phyloP scores from a whole-genome alignment of 2,113 vertebrate species.

The Urocolius indicus region DNA sequence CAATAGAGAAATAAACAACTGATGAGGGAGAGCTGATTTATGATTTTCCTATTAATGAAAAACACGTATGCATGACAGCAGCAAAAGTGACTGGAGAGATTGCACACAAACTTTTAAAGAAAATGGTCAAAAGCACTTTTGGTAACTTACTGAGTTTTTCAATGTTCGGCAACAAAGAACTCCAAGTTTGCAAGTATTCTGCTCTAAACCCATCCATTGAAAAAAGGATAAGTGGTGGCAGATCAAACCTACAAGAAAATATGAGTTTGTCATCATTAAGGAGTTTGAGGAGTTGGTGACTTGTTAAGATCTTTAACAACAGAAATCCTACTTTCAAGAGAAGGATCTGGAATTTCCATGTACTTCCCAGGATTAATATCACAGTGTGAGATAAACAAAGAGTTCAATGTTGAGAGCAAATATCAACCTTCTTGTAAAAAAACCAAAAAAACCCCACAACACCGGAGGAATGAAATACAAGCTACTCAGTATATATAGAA shows the following conservation, averaged over 20 bases:
- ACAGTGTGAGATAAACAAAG: background rate
- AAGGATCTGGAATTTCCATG: background rate
- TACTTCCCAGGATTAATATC: background rate
- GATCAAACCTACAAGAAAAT: slow-evolving; percentile 81
- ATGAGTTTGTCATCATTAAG: background rate
- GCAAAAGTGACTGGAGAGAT: background rate
- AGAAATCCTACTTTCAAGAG: background rate
- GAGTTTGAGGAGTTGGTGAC: background rate
- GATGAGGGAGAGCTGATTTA: background rate
- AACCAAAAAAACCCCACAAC: too few relatives aligned
- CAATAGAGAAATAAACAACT: background rate
- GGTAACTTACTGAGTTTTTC: slow-evolving; percentile 88
- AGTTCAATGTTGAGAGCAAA: background rate
- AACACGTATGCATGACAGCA: background rate
- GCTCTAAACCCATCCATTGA: slow-evolving; percentile 95
- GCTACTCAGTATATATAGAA: background rate
- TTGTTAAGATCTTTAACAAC: background rate
- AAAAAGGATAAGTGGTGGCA: slow-evolving; percentile 89
- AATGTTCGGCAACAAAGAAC: slow-evolving; percentile 82
- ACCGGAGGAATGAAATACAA: background rate
- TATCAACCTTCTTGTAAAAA: background rate
- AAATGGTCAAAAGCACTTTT: background rate
- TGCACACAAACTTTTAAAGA: background rate
- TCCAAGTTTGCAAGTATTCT: slow-evolving; percentile 85
- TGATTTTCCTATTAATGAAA: background rate